These are phyloP conservation scores for Crioceris asparagi DNA, from an alignment of 2,888 invertebrate genomes.

Conservation along the genomic window DNA sequence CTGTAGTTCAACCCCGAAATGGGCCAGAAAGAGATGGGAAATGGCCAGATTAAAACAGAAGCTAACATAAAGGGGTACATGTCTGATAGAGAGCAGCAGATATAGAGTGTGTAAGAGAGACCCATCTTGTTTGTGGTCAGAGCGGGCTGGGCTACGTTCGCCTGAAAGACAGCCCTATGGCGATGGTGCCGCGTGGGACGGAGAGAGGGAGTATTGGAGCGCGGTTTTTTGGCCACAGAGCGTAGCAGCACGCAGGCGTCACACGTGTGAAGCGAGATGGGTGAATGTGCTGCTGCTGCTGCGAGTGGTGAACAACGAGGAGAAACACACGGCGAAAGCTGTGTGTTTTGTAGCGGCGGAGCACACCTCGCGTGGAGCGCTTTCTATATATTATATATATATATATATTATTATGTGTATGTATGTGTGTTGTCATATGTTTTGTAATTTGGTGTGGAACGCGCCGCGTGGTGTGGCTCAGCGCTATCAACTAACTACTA, in stretches of 20 bases:
- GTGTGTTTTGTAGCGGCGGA: neutral
- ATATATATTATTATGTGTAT: no score
- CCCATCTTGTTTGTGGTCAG: slow-evolving; percentile 55
- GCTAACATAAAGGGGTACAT: slow-evolving; percentile 38
- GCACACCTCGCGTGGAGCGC: slow-evolving; percentile 10
- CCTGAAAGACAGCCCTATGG: slow-evolving; percentile 56
- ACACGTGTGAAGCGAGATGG: slow-evolving; percentile 27
- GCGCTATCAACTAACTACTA: no score
- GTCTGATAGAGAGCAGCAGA: slow-evolving; percentile 36
- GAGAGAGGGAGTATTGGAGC: slow-evolving; percentile 33
- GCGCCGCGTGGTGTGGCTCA: slow-evolving; percentile 29
- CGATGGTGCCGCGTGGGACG: slow-evolving; percentile 43
- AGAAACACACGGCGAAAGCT: neutral
- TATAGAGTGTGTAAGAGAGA: slow-evolving; percentile 46
- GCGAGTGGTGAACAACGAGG: slow-evolving; percentile 1
- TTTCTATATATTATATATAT: no score
- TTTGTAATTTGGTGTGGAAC: slow-evolving; percentile 33
- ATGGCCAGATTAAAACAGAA: slow-evolving; percentile 39
- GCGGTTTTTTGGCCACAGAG: slow-evolving; percentile 42
- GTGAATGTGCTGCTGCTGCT: slow-evolving; percentile 8
- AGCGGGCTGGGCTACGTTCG: slow-evolving; percentile 58
- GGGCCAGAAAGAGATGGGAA: slow-evolving; percentile 28
- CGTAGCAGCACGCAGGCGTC: slow-evolving; percentile 35
- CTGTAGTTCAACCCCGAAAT: no score
- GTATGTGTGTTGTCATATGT: slow-evolving; percentile 35